A percentile compares a stretch with the other conserved stretches of the same genome.
phyloP scores from a whole-genome alignment of 2,113 vertebrate genomes.

The Corydoras maculifer region DNA sequence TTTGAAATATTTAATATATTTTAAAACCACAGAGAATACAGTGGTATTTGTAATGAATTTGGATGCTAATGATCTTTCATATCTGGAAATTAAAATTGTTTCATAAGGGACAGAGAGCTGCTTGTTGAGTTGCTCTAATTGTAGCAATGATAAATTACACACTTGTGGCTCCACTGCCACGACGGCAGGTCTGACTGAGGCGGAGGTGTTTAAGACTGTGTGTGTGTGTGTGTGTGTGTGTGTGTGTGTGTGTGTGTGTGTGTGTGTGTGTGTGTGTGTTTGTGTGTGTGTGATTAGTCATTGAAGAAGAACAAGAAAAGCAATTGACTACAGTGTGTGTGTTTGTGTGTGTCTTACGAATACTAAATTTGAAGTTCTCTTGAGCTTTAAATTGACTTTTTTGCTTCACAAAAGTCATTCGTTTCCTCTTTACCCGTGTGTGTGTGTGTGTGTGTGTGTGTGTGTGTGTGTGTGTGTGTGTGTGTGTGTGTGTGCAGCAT shows the following conservation, averaged over 20 bases:
- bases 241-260: conserved; percentile 1
- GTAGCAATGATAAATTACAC: neutral
- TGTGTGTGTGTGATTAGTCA: conserved; percentile 5
- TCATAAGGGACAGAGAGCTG: neutral
- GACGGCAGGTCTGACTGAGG: neutral
- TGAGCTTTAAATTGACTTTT: conserved; percentile 14
- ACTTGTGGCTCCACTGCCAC: neutral
- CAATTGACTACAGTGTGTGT: neutral
- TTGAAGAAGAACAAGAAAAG: neutral
- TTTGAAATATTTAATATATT: neutral
- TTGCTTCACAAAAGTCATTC: neutral
- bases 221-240: neutral
- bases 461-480: neutral
- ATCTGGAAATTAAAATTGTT: neutral
- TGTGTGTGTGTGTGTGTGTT: neutral
- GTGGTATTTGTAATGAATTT: neutral
- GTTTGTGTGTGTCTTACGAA: neutral
- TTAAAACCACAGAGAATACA: neutral
- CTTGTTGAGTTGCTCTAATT: neutral
- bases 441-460: conserved; percentile 1
- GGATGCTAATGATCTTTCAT: neutral
- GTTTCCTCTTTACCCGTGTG: neutral
- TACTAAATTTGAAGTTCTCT: neutral
- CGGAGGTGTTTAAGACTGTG: neutral
- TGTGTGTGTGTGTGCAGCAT: neutral